A percentile compares a stretch with the other conserved stretches of the same genome.
phyloP scores from a whole-genome alignment of 2,797 vertebrate species.

The Florisuga fusca region DNA sequence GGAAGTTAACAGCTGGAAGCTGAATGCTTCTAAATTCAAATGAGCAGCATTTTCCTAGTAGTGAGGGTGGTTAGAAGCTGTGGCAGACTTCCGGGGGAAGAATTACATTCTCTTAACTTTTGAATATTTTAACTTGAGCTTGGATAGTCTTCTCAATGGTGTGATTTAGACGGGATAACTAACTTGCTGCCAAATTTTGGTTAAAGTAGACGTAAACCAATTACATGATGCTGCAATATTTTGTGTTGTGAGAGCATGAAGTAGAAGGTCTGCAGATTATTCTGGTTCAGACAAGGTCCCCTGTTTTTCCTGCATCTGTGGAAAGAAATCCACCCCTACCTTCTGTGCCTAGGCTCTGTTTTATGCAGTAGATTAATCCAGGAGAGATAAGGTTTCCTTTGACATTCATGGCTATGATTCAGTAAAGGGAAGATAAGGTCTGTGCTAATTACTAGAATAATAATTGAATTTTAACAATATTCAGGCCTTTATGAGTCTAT shows the following conservation, averaged over 20 bases:
- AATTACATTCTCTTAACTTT: neutral
- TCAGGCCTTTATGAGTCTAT: neutral
- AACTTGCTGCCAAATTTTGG: neutral
- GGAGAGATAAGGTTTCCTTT: neutral
- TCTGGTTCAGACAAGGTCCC: neutral
- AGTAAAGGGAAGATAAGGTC: neutral
- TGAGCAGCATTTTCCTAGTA: conserved; percentile 4
- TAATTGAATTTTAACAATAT: neutral
- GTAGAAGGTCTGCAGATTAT: neutral
- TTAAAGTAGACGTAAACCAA: neutral
- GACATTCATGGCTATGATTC: neutral
- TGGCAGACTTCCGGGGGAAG: neutral
- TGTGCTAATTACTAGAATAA: neutral
- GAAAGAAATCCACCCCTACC: neutral
- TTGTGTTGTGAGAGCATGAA: neutral
- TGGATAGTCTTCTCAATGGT: neutral
- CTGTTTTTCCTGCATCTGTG: neutral
- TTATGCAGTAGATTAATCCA: neutral
- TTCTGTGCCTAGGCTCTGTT: neutral
- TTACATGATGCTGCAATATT: neutral
- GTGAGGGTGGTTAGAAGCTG: neutral
- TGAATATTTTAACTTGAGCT: neutral
- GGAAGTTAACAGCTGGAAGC: conserved; percentile 61
- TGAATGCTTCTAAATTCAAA: conserved; percentile 38
- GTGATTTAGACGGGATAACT: neutral